Evolutionary conservation across 2,888 invertebrate species (phyloP).

Genomic region (Lomographa bimaculata): DNA sequence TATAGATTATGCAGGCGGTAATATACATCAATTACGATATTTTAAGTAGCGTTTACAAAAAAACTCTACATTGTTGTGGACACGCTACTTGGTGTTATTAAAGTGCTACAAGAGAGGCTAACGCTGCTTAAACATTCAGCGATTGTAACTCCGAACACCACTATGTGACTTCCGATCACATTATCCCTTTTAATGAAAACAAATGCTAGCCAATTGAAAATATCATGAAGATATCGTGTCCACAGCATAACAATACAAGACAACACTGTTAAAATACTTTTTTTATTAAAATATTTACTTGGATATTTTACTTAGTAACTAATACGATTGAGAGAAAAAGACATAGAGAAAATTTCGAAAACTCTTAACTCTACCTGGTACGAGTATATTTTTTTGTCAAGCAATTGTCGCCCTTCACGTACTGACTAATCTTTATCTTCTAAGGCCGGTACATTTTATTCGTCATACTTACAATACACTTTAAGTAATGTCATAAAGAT

Average conservation of each 20-base stretch:
- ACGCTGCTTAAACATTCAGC: no score
- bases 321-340: conserved; percentile 75
- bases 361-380: conserved; percentile 68
- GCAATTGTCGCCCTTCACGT: conserved; percentile 59
- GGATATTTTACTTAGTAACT: conserved; percentile 63
- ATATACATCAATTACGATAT: conserved; percentile 57
- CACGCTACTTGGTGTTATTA: conserved; percentile 6
- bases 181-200: no score
- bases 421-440: conserved; percentile 63
- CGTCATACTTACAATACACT: conserved; percentile 73
- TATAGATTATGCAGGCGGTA: conserved; percentile 68
- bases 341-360: conserved; percentile 77
- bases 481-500: conserved; percentile 66
- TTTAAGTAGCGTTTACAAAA: conserved; percentile 57
- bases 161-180: no score
- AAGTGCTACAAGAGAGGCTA: no score
- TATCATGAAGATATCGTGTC: conserved; percentile 27
- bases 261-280: conserved; percentile 58
- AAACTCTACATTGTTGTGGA: conserved; percentile 47
- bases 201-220: no score
- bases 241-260: conserved; percentile 41
- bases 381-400: conserved; percentile 66
- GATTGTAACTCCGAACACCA: no score
- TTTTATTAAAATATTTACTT: conserved; percentile 50
- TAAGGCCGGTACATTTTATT: conserved; percentile 79